phyloP scores from a whole-genome alignment of 2,888 invertebrate species.

The Thera britannica region DNA sequence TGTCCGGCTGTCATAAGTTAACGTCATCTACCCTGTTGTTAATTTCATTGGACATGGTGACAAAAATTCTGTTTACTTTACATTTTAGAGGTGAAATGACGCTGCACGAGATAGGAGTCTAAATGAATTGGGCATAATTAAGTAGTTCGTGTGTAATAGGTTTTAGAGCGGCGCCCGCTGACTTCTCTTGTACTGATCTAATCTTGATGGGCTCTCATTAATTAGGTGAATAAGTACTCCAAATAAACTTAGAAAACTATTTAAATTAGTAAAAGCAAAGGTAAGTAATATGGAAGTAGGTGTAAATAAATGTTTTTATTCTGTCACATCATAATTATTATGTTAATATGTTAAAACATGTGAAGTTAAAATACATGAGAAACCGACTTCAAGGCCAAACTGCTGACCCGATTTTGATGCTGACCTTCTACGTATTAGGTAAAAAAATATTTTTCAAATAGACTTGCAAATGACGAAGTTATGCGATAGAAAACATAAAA shows the following conservation, averaged over 20 bases:
- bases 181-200: conserved; percentile 45
- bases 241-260: background rate
- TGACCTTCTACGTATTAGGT: too few relatives aligned
- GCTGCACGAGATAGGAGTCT: conserved; percentile 65
- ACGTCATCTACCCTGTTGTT: conserved; percentile 67
- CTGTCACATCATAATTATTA: too few relatives aligned
- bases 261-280: background rate
- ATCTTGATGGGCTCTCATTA: conserved; percentile 37
- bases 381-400: too few relatives aligned
- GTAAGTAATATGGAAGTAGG: too few relatives aligned
- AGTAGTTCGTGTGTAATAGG: conserved; percentile 62
- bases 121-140: conserved; percentile 69
- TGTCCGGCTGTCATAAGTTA: conserved; percentile 78
- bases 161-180: conserved; percentile 70
- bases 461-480: too few relatives aligned
- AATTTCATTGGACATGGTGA: conserved; percentile 83
- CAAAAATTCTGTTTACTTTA: conserved; percentile 82
- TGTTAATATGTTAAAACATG: too few relatives aligned
- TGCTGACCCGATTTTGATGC: too few relatives aligned
- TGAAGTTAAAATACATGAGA: too few relatives aligned
- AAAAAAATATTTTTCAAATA: too few relatives aligned
- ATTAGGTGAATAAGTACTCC: background rate
- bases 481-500: too few relatives aligned
- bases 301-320: too few relatives aligned
- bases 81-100: conserved; percentile 65